Evolutionary conservation across 2,888 invertebrate genomes (phyloP).

Genomic region (Azorinus chamasolen): DNA sequence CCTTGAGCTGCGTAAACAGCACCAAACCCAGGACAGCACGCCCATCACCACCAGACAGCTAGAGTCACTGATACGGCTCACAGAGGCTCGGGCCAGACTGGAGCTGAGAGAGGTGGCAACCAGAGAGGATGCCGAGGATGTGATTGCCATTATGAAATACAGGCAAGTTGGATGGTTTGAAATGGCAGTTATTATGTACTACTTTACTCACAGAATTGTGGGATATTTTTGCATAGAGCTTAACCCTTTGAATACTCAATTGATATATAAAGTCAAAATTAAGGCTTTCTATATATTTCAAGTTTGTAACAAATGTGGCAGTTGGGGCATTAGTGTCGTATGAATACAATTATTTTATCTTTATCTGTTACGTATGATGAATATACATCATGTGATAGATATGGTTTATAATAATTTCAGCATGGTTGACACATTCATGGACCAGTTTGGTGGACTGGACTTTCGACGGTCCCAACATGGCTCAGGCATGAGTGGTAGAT

Average conservation of each 20-base stretch:
- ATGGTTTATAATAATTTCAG: slow-evolving; percentile 76
- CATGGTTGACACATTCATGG: slow-evolving; percentile 92
- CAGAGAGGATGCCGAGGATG: slow-evolving; percentile 93
- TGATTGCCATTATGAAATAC: slow-evolving; percentile 94
- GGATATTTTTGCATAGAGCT: too few relatives aligned
- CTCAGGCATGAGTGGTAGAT: slow-evolving; percentile 91
- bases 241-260: too few relatives aligned
- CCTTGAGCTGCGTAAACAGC: slow-evolving; percentile 90
- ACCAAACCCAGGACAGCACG: slow-evolving; percentile 90
- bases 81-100: slow-evolving; percentile 93
- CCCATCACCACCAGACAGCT: slow-evolving; percentile 96
- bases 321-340: too few relatives aligned
- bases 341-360: too few relatives aligned
- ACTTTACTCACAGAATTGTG: too few relatives aligned
- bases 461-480: slow-evolving; percentile 90
- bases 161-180: slow-evolving; percentile 86
- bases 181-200: not conserved
- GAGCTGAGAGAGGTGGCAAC: slow-evolving; percentile 94
- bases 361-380: too few relatives aligned
- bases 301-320: too few relatives aligned
- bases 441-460: slow-evolving; percentile 90
- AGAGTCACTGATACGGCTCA: slow-evolving; percentile 94
- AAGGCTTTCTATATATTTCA: too few relatives aligned
- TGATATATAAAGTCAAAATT: too few relatives aligned
- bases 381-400: too few relatives aligned